Conservation (phyloP, 2,888 invertebrate species). For the Pseudococcus longispinus region DNA sequence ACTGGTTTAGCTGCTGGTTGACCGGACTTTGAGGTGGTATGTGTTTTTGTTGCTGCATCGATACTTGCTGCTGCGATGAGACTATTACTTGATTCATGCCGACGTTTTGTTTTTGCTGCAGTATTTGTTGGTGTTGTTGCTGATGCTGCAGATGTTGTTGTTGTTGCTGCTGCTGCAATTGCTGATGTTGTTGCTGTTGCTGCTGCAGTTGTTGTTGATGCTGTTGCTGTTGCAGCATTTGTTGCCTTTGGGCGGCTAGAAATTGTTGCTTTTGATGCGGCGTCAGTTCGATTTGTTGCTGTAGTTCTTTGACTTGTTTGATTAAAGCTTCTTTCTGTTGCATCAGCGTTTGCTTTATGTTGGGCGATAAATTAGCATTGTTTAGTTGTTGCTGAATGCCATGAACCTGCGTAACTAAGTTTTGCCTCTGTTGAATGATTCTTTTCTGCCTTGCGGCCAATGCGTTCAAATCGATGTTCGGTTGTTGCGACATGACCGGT, state of each 20-base stretch:
- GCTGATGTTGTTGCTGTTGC: neutral
- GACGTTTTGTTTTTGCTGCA: conserved; percentile 2
- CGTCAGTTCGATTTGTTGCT: neutral
- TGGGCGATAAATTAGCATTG: neutral
- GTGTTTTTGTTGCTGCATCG: neutral
- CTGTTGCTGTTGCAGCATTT: neutral
- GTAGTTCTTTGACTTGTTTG: neutral
- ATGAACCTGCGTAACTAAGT: conserved; percentile 57
- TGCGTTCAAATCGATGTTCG: conserved; percentile 58
- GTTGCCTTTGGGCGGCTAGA: neutral
- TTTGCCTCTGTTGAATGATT: conserved; percentile 57
- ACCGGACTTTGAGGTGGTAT: neutral
- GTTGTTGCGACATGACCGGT: conserved; percentile 30
- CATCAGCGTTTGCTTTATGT: neutral
- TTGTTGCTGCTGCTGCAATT: neutral
- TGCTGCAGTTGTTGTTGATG: neutral
- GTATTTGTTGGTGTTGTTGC: neutral
- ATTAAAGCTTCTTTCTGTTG: neutral
- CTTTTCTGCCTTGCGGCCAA: conserved; percentile 59
- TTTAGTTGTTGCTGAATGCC: neutral
- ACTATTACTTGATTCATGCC: neutral
- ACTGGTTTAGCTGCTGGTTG: conserved; percentile 1
- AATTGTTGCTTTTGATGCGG: neutral
- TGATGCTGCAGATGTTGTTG: neutral
- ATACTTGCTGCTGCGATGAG: neutral